Evolutionary conservation across 37 sponge, comb jelly and placozoan species (phyloP).

Genomic region (Aphrocallistes beatrix): DNA sequence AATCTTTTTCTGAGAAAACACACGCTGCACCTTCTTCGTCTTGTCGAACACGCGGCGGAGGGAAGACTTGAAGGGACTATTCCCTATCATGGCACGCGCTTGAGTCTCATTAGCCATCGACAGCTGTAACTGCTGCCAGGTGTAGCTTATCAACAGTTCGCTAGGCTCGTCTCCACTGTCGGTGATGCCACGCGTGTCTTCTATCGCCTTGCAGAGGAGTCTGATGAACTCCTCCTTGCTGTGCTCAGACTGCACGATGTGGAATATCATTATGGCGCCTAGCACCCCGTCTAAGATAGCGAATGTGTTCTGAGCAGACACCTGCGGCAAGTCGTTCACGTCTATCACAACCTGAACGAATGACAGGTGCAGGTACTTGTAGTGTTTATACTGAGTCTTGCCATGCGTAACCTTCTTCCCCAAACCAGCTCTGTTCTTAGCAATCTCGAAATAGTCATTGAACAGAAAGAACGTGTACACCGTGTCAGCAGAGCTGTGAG

Average conservation of each 20-base stretch:
- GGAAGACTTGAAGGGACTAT: background rate
- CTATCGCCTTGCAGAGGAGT: background rate
- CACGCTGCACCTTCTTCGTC: background rate
- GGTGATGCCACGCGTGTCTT: background rate
- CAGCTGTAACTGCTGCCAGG: background rate
- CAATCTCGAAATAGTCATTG: conserved; percentile 9
- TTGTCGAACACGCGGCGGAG: background rate
- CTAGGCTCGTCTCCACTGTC: background rate
- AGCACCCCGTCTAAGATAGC: background rate
- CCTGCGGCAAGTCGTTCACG: background rate
- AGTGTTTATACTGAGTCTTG: conserved; percentile 8
- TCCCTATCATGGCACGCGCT: background rate
- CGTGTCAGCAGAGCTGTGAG: background rate
- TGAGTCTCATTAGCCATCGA: background rate
- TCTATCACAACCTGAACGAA: background rate
- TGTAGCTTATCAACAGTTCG: background rate
- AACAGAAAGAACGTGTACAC: conserved; percentile 5
- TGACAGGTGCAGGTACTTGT: conserved; percentile 15
- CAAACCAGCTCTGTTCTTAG: background rate
- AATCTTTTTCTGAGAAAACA: background rate
- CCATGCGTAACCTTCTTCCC: conserved; percentile 4
- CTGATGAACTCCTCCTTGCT: background rate
- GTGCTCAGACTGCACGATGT: background rate
- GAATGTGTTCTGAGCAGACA: background rate
- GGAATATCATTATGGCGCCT: background rate